phyloP scores from a whole-genome alignment of 2,113 vertebrate genomes.

The Amphiprion ocellaris region DNA sequence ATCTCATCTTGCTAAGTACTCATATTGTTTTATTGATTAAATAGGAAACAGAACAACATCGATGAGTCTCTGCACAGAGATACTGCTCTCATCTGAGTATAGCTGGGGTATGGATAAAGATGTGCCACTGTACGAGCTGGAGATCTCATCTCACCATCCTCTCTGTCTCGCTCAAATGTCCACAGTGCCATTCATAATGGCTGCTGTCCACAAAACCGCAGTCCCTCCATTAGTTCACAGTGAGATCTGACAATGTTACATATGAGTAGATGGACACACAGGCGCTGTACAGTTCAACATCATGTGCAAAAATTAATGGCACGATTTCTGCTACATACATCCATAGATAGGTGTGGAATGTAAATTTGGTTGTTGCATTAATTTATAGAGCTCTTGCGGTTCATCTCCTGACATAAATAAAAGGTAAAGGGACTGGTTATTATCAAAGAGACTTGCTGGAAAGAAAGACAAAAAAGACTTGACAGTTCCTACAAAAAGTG shows the following conservation, averaged over 20 bases:
- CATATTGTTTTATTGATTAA: constrained; percentile 86
- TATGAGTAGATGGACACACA: constrained; percentile 59
- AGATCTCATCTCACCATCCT: constrained; percentile 67
- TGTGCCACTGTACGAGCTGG: constrained; percentile 57
- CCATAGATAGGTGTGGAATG: constrained; percentile 77
- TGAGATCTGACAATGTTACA: constrained; percentile 69
- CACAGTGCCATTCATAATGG: constrained; percentile 64
- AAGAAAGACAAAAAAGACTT: constrained; percentile 66
- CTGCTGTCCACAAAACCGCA: constrained; percentile 37
- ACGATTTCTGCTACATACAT: constrained; percentile 83
- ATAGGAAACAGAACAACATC: constrained; percentile 85
- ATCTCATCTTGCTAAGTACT: constrained; percentile 58
- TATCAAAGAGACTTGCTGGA: constrained; percentile 74
- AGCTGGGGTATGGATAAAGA: constrained; percentile 63
- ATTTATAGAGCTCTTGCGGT: constrained; percentile 58
- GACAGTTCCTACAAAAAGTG: constrained; percentile 75
- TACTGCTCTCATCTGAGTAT: constrained; percentile 74
- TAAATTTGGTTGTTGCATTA: constrained; percentile 73
- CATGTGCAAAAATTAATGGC: constrained; percentile 75
- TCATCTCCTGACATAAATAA: constrained; percentile 65
- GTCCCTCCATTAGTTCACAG: constrained; percentile 61
- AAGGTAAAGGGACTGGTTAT: constrained; percentile 57
- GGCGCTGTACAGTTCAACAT: constrained; percentile 70
- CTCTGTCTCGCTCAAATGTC: constrained; percentile 47
- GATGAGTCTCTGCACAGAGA: constrained; percentile 78